Percentiles rank a stretch among this genome's conserved stretches.
Evolutionary conservation across 2,113 vertebrate genomes (phyloP).

Genomic region (Willisornis vidua): DNA sequence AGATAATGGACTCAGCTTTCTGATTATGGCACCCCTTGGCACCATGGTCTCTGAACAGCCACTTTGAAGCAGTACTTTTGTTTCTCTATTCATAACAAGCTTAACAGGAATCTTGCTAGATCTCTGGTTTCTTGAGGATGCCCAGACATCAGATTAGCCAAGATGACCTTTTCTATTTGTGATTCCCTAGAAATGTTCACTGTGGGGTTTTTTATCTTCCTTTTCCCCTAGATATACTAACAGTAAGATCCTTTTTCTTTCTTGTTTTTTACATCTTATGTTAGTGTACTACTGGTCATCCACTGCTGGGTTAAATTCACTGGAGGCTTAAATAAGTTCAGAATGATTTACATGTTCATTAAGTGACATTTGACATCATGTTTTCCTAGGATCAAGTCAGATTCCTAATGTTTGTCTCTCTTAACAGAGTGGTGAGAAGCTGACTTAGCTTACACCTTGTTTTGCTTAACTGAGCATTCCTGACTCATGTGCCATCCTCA

Average conservation of each 20-base stretch:
- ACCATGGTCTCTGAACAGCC: not conserved
- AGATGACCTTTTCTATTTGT: not conserved
- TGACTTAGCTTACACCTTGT: not conserved
- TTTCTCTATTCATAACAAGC: not conserved
- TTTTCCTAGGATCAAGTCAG: not conserved
- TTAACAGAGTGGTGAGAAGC: no score
- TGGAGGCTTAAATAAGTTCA: not conserved
- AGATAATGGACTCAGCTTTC: not conserved
- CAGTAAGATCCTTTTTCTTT: not conserved
- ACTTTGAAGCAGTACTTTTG: not conserved
- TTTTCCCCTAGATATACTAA: not conserved
- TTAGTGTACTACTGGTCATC: not conserved
- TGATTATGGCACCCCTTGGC: constrained; percentile 13
- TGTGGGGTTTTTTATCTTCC: not conserved
- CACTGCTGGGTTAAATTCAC: not conserved
- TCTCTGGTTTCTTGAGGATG: not conserved
- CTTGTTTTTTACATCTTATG: not conserved
- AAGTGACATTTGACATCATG: accelerated
- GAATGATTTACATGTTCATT: not conserved
- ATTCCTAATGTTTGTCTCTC: not conserved
- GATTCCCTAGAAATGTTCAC: not conserved
- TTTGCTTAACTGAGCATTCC: not conserved
- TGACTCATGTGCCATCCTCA: not conserved
- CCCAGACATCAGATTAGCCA: not conserved
- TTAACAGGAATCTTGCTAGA: not conserved